Evolutionary conservation across 2,888 invertebrate species (phyloP).

Genomic region (Eupithecia pulchellata): DNA sequence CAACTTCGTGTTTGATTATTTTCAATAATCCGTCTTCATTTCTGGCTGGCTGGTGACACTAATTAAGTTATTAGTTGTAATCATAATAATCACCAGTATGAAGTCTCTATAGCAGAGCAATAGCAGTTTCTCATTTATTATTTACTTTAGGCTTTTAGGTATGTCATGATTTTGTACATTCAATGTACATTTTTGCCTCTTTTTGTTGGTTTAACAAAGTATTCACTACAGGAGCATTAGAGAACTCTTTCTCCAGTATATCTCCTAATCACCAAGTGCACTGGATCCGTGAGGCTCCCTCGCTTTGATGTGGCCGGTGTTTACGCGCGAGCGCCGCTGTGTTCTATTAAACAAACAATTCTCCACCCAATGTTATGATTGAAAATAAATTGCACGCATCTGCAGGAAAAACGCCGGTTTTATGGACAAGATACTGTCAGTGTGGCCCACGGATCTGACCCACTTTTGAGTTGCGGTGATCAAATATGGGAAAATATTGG

Average conservation of each 20-base stretch:
- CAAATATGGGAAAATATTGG: background rate
- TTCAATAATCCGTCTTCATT: constrained; percentile 20
- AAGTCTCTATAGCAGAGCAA: background rate
- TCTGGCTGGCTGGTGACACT: constrained; percentile 18
- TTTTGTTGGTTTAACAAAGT: background rate
- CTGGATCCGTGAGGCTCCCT: constrained; percentile 42
- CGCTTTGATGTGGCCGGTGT: constrained; percentile 80
- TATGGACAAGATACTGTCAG: constrained; percentile 7
- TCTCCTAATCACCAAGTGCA: constrained; percentile 52
- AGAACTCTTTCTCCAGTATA: background rate
- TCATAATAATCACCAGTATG: background rate
- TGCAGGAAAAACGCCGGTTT: constrained; percentile 31
- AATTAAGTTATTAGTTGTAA: constrained; percentile 1
- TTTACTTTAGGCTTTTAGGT: background rate
- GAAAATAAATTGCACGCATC: constrained; percentile 38
- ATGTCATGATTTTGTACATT: background rate
- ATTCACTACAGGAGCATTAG: background rate
- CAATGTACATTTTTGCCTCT: background rate
- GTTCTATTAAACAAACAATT: constrained; percentile 74
- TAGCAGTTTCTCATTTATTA: background rate
- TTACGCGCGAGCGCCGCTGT: constrained; percentile 71
- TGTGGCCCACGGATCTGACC: background rate
- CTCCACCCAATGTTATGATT: constrained; percentile 43
- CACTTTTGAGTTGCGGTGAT: background rate
- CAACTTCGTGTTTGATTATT: constrained; percentile 30